Percentiles rank a stretch among this genome's conserved stretches.
Evolutionary conservation across 2,113 vertebrate genomes (phyloP).

Genomic region (Psittacula cyanocephala): DNA sequence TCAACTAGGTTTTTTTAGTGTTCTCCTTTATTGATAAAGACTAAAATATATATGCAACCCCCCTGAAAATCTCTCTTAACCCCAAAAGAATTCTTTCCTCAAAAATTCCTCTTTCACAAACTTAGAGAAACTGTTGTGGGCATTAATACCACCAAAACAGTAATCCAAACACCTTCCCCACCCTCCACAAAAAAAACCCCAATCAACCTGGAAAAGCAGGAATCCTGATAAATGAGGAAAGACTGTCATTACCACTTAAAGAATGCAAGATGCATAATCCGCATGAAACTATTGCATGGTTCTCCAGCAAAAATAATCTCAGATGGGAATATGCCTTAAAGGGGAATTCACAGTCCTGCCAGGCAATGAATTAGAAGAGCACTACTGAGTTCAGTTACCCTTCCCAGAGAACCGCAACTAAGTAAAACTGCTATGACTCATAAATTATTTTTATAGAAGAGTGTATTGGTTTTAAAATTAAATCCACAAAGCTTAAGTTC

Average conservation of each 20-base stretch:
- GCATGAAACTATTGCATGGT: background rate
- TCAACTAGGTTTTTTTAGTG: background rate
- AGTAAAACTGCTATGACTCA: background rate
- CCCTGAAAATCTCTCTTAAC: background rate
- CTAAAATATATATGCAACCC: rapidly evolving
- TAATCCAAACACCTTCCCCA: background rate
- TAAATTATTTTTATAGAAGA: constrained; percentile 1
- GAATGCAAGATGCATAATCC: background rate
- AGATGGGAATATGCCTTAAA: constrained; percentile 1
- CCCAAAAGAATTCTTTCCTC: background rate
- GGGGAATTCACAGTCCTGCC: constrained; percentile 17
- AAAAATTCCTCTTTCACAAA: background rate
- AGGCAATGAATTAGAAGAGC: constrained; percentile 41
- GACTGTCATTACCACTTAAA: background rate
- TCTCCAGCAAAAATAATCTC: background rate
- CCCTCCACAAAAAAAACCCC: background rate
- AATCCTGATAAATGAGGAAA: constrained; percentile 3
- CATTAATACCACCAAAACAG: background rate
- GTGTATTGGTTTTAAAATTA: background rate
- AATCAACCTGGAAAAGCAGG: background rate
- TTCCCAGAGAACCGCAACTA: background rate
- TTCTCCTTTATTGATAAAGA: background rate
- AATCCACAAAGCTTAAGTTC: background rate
- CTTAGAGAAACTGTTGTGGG: background rate
- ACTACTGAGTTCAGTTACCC: constrained; percentile 50